phyloP scores from a whole-genome alignment of 1,140 invertebrate genomes.

The Drosophila subobscura region DNA sequence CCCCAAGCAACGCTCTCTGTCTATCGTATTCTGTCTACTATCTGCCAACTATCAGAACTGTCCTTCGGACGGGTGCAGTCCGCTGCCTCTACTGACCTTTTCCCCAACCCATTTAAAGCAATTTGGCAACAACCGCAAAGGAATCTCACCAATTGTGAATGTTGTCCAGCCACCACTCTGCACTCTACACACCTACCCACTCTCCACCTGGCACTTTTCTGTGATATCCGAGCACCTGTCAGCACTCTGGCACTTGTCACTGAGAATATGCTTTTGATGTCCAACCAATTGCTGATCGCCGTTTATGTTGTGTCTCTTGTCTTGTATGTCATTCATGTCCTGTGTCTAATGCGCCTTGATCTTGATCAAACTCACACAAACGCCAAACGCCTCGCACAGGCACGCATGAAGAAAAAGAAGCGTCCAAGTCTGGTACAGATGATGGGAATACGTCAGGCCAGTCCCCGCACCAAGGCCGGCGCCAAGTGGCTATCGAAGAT shows the following conservation, averaged over 20 bases:
- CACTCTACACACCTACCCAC: slow-evolving; percentile 28
- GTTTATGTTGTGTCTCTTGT: slow-evolving; percentile 67
- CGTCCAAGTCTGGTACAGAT: slow-evolving; percentile 91
- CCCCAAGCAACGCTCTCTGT: slow-evolving; percentile 18
- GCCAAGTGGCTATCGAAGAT: slow-evolving; percentile 94
- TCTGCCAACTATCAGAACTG: slow-evolving; percentile 42
- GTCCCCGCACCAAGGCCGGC: slow-evolving; percentile 91
- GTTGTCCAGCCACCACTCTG: slow-evolving; percentile 43
- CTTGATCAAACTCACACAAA: slow-evolving; percentile 49
- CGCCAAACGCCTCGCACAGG: slow-evolving; percentile 79
- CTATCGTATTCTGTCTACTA: slow-evolving; percentile 16
- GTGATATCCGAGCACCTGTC: slow-evolving; percentile 7
- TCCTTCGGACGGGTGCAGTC: slow-evolving; percentile 56
- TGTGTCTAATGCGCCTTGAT: slow-evolving; percentile 63
- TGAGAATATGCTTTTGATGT: slow-evolving; percentile 50
- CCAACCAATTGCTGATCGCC: slow-evolving; percentile 48
- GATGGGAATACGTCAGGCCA: slow-evolving; percentile 90
- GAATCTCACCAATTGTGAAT: slow-evolving; percentile 47
- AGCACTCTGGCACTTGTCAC: slow-evolving; percentile 4
- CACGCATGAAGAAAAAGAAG: slow-evolving; percentile 89
- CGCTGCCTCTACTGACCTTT: slow-evolving; percentile 66
- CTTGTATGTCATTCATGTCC: slow-evolving; percentile 62
- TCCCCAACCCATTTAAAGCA: slow-evolving; percentile 83
- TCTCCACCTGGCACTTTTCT: slow-evolving; percentile 16
- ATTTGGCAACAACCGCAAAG: slow-evolving; percentile 81